A percentile compares a stretch with the other conserved stretches of the same genome.
phyloP scores from a whole-genome alignment of 2,888 invertebrate species.

The Conops quadrifasciatus region DNA sequence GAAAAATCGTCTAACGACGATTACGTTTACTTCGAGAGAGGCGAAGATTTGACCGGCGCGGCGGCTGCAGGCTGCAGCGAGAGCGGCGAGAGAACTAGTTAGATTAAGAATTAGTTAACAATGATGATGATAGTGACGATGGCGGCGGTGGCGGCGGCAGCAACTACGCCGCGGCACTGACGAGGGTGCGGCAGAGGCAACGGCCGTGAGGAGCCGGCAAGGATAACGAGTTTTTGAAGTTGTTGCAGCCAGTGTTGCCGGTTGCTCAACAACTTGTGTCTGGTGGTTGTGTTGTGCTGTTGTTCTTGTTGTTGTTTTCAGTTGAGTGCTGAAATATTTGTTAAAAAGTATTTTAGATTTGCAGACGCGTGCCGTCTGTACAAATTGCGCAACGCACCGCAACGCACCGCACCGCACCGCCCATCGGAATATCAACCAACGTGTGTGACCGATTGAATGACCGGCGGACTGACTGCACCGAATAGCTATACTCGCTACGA shows the following conservation, averaged over 20 bases:
- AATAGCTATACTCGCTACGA: too few relatives aligned
- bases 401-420: neutral
- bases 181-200: neutral
- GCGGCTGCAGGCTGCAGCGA: neutral
- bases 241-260: neutral
- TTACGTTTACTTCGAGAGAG: too few relatives aligned
- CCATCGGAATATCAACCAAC: constrained; percentile 32
- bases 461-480: too few relatives aligned
- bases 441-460: constrained; percentile 6
- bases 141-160: neutral
- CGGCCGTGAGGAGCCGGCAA: constrained; percentile 14
- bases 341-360: constrained; percentile 13
- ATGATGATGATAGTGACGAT: neutral
- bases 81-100: constrained; percentile 23
- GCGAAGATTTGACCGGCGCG: too few relatives aligned
- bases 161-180: too few relatives aligned
- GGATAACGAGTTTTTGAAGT: constrained; percentile 28
- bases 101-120: constrained; percentile 25
- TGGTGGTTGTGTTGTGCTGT: neutral
- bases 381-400: constrained; percentile 10
- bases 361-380: constrained; percentile 22
- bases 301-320: constrained; percentile 5
- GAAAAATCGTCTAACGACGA: too few relatives aligned
- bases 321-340: constrained; percentile 8
- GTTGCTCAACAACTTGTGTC: neutral